phyloP scores from a whole-genome alignment of 1,140 invertebrate genomes.

The Bombus turneri region DNA sequence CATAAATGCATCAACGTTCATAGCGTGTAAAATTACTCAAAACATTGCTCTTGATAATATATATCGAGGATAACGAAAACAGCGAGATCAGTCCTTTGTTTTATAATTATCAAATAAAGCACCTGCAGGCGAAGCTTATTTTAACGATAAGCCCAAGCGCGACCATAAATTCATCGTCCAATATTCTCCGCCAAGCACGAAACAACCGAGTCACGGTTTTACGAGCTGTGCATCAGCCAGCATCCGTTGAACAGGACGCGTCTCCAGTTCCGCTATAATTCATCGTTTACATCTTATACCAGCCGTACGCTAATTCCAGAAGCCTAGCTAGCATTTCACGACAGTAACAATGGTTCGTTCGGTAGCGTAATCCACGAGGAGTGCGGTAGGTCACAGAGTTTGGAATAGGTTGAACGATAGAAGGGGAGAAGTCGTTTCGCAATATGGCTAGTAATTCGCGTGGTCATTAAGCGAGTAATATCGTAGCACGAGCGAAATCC shows the following conservation, averaged over 20 bases:
- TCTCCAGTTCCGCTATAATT: background rate
- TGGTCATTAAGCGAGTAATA: slow-evolving; percentile 40
- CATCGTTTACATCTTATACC: slow-evolving; percentile 4
- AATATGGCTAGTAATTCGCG: slow-evolving; percentile 25
- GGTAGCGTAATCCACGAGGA: background rate
- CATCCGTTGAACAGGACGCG: background rate
- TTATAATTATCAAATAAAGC: background rate
- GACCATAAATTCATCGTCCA: slow-evolving; percentile 1
- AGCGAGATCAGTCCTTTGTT: background rate
- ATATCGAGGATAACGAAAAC: background rate
- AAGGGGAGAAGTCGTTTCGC: slow-evolving; percentile 27
- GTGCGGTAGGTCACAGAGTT: background rate
- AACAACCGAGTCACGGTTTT: background rate
- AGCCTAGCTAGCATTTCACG: background rate
- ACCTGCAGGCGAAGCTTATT: background rate
- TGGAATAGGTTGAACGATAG: background rate
- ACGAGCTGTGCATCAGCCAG: background rate
- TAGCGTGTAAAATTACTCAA: background rate
- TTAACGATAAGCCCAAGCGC: background rate
- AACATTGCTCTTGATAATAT: background rate
- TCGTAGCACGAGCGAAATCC: slow-evolving; percentile 8
- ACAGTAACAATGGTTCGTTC: background rate
- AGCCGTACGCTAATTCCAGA: background rate
- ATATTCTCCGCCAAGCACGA: background rate
- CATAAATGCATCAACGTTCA: background rate